Percentiles rank a stretch among this genome's conserved stretches.
Conservation (phyloP, 1,140 invertebrate genomes). For the Platyscapa corneri region DNA sequence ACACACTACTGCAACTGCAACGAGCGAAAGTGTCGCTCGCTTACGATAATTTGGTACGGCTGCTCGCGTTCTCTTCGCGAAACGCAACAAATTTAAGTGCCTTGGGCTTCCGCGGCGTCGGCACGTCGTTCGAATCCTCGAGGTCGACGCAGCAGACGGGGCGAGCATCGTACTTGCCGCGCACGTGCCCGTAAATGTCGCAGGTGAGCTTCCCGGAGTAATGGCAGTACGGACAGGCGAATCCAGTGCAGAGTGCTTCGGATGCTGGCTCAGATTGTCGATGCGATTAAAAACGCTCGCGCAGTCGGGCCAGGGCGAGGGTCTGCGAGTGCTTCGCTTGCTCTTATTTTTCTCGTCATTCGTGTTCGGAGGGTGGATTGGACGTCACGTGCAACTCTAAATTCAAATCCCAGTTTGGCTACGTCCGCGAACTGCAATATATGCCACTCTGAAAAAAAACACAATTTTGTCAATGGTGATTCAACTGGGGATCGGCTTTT, state of each 20-base stretch:
- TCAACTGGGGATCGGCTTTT: background rate
- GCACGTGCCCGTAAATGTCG: conserved; percentile 57
- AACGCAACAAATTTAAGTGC: too few species aligned
- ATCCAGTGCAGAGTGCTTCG: conserved; percentile 72
- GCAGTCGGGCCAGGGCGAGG: conserved; percentile 77
- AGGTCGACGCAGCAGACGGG: conserved; percentile 26
- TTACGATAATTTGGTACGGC: too few species aligned
- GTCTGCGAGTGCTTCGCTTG: conserved; percentile 38
- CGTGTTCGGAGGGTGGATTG: background rate
- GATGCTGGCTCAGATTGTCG: conserved; percentile 73
- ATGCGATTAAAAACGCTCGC: conserved; percentile 73
- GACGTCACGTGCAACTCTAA: background rate
- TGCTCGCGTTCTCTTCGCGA: too few species aligned
- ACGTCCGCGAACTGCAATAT: background rate
- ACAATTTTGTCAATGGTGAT: background rate
- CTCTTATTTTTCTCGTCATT: background rate
- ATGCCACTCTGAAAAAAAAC: conserved; percentile 31
- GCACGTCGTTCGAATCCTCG: background rate
- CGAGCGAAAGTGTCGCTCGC: too few species aligned
- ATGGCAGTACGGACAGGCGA: conserved; percentile 70
- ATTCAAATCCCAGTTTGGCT: background rate
- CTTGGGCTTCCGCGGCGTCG: background rate
- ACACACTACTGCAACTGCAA: too few species aligned
- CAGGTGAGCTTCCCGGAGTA: conserved; percentile 59
- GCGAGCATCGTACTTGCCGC: conserved; percentile 32